phyloP scores from a whole-genome alignment of 2,888 invertebrate genomes.

The Ormyrus labotus region DNA sequence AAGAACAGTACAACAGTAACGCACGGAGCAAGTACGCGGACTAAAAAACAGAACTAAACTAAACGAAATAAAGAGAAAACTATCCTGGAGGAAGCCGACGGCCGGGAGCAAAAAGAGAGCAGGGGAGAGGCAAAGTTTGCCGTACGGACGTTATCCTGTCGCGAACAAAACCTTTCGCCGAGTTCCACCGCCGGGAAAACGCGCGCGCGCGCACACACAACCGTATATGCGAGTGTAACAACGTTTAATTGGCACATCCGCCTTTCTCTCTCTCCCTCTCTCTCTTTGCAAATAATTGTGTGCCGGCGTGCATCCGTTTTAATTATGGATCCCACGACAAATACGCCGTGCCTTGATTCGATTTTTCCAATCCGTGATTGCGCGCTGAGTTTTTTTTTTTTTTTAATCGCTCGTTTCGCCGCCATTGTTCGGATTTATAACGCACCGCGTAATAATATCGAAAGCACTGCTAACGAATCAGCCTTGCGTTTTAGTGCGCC shows the following conservation, averaged over 20 bases:
- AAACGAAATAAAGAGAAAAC: conserved; percentile 19
- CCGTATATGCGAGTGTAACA: conserved; percentile 44
- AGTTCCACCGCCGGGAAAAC: conserved; percentile 13
- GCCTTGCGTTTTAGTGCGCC: not conserved
- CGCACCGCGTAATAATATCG: conserved; percentile 13
- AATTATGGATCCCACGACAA: conserved; percentile 40
- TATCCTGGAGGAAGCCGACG: conserved; percentile 24
- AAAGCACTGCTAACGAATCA: conserved; percentile 1
- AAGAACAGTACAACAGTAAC: not conserved
- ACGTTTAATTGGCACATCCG: conserved; percentile 62
- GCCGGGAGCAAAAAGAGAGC: conserved; percentile 15
- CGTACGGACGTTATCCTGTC: conserved; percentile 34
- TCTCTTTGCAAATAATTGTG: conserved; percentile 45
- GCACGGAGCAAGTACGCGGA: not conserved
- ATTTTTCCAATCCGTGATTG: conserved; percentile 15
- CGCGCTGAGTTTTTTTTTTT: not conserved
- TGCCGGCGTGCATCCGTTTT: conserved; percentile 34
- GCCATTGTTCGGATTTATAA: conserved; percentile 6
- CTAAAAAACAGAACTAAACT: conserved; percentile 3
- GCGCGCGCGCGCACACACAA: not conserved
- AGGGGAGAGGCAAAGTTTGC: conserved; percentile 43
- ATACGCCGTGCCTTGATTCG: not conserved
- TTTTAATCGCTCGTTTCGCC: not conserved
- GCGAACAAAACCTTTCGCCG: conserved; percentile 48
- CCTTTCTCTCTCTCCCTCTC: not conserved